A percentile compares a stretch with the other conserved stretches of the same genome.
phyloP scores from a whole-genome alignment of 2,888 invertebrate species.

The Serrognathus titanus region DNA sequence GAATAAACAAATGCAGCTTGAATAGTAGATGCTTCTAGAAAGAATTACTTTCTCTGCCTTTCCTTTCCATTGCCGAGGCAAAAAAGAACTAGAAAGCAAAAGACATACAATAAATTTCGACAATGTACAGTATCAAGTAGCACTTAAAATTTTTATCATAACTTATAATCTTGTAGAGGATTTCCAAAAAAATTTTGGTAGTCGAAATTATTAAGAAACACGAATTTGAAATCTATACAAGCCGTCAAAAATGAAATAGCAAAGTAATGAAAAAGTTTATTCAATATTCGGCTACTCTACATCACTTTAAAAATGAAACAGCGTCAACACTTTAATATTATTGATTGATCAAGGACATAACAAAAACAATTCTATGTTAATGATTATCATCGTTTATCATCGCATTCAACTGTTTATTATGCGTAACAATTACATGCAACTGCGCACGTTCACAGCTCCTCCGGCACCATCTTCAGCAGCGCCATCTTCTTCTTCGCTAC shows the following conservation, averaged over 20 bases:
- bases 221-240: no score
- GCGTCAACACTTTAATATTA: conserved; percentile 39
- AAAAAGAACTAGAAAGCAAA: no score
- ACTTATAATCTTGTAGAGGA: no score
- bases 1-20: no score
- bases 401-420: conserved; percentile 28
- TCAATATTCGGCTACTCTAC: conserved; percentile 37
- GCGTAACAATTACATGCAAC: conserved; percentile 19
- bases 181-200: no score
- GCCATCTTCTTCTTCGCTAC: conserved; percentile 88
- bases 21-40: no score
- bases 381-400: conserved; percentile 48
- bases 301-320: conserved; percentile 39
- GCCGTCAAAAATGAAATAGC: conserved; percentile 1
- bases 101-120: no score
- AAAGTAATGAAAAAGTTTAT: conserved; percentile 36
- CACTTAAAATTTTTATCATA: no score
- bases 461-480: conserved; percentile 82
- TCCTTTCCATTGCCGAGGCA: no score
- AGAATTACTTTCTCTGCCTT: no score
- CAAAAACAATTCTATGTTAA: conserved; percentile 43
- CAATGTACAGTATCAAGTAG: no score
- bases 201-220: no score
- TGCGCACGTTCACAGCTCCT: conserved; percentile 41
- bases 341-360: conserved; percentile 39